Base-by-base conservation (phyloP, 2,797 vertebrate genomes). In the Dallia pectoralis region DNA sequence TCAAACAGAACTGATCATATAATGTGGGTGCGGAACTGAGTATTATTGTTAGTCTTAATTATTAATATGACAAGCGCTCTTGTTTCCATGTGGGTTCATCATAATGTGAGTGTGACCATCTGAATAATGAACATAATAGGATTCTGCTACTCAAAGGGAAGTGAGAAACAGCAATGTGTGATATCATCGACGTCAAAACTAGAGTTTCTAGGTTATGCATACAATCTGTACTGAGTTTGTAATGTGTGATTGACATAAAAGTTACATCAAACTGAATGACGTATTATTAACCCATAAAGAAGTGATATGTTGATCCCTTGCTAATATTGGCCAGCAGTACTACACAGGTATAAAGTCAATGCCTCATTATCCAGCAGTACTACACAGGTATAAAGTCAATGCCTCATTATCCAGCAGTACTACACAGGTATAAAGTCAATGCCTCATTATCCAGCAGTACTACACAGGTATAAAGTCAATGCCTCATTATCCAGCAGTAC, bases 61-160 rank as follows among this genome's bases (percentile, higher is more conserved):
- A 66, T 66, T 67, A 11, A 67, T 14, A 36, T 36, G 9, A 40
- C 36, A 19, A 25, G n/a, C 29, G 27, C n/a, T 36, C 11, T 25
- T 25, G 48, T 29, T 53, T 25, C 27, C 61, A 9, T 72, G 48
- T 33, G 61, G 16, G 9, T 9, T 40, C 36, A 36, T 36, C 19
- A 30, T 47, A 56, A 27, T 8, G 49, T 15, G 44, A 53, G 48
- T 4, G 4, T n/a, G 49, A 33, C 1, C 18, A 22, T 62, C 18
- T 74, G 66, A 74, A 63, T 62, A 47, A 74, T 74, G 16, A 51
- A 22, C 33, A 30, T 1, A 18, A 40, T 12, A 16, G 11, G 40
- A 40, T 29, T 33, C 16, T 29, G 29, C 48, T 68, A 33, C 6
- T 51, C 22, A 14, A 14, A 66, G 19, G 30, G 18, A 33, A 32